These are phyloP conservation scores for Ctenomys sociabilis DNA, from an alignment of 2,113 vertebrate genomes.

Conservation along the genomic window DNA sequence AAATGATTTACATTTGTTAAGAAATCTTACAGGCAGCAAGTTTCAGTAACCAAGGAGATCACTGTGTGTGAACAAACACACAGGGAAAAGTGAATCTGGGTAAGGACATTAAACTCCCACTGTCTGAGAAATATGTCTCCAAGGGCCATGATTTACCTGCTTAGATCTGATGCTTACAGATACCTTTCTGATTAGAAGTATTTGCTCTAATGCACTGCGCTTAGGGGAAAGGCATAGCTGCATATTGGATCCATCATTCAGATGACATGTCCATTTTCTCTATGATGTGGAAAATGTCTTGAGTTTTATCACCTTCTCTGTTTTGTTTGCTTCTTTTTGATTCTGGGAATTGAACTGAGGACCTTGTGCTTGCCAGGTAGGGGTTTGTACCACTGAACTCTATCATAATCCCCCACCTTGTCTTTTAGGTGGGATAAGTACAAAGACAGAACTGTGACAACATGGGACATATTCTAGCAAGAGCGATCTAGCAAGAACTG, in stretches of 20 bases:
- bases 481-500: neutral
- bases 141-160: neutral
- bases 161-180: neutral
- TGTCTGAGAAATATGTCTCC: neutral
- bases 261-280: neutral
- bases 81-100: neutral
- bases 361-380: no score
- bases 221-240: neutral
- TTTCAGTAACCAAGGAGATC: neutral
- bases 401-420: neutral
- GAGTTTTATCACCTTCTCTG: neutral
- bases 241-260: fast-evolving
- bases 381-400: no score
- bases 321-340: no score
- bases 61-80: neutral
- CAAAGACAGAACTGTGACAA: neutral
- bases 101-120: neutral
- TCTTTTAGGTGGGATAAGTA: neutral
- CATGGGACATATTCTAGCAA: neutral
- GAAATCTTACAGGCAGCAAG: neutral
- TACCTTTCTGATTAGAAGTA: neutral
- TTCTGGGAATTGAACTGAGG: no score
- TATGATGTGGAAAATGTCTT: neutral
- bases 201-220: neutral
- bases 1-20: slow-evolving; percentile 19